phyloP scores from a whole-genome alignment of 2,888 invertebrate species.

The Morpho helenor region DNA sequence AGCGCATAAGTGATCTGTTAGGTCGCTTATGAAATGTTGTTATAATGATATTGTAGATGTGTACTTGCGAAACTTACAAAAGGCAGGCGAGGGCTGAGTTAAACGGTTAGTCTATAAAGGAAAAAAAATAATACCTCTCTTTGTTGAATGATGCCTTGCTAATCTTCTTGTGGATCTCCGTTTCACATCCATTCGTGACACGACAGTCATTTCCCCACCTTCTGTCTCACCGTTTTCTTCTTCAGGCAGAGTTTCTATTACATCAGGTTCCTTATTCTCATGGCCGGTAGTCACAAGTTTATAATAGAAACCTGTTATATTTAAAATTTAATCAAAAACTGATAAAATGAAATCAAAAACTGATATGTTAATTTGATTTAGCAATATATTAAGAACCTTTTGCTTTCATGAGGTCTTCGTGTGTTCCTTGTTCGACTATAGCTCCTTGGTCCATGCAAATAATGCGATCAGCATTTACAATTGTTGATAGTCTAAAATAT shows the following conservation, averaged over 20 bases:
- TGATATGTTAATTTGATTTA: background rate
- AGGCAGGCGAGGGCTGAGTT: too few species aligned
- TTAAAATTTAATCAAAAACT: background rate
- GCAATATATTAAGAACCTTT: constrained; percentile 64
- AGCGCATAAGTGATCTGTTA: too few species aligned
- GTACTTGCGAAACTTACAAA: too few species aligned
- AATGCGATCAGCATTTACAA: constrained; percentile 84
- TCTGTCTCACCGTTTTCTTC: constrained; percentile 44
- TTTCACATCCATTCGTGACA: constrained; percentile 50
- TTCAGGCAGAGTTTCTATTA: constrained; percentile 55
- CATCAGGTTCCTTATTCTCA: constrained; percentile 57
- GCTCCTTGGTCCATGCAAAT: constrained; percentile 85
- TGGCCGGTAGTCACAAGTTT: constrained; percentile 83
- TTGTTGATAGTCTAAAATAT: constrained; percentile 80
- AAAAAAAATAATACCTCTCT: constrained; percentile 43
- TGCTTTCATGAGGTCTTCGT: constrained; percentile 83
- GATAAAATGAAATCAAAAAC: background rate
- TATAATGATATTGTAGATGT: too few species aligned
- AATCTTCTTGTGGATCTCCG: constrained; percentile 53
- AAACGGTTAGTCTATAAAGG: too few species aligned
- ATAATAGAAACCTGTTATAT: constrained; percentile 58
- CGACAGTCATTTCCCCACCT: constrained; percentile 34
- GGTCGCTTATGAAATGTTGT: too few species aligned
- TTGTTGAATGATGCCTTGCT: constrained; percentile 60
- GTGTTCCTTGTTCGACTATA: constrained; percentile 87